Percentiles rank a stretch among this genome's conserved stretches.
These are phyloP conservation scores for Hydroisotoma schaefferi DNA, from an alignment of 2,888 invertebrate species.

Conservation along the genomic window DNA sequence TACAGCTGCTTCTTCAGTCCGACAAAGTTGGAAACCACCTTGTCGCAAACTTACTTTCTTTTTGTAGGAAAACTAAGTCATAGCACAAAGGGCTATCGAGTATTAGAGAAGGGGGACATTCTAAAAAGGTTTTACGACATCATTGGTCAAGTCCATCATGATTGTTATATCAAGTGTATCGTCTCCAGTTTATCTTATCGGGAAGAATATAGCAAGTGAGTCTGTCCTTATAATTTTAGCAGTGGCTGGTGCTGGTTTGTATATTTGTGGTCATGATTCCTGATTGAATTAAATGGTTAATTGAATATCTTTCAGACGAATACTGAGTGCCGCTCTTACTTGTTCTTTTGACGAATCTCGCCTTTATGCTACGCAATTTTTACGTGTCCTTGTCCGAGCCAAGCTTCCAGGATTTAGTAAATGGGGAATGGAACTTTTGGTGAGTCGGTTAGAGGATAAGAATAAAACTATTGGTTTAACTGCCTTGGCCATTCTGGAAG, in stretches of 20 bases:
- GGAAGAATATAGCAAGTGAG: slow-evolving; percentile 49
- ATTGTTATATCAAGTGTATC: slow-evolving; percentile 89
- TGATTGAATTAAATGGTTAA: not conserved
- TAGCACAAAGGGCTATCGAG: slow-evolving; percentile 58
- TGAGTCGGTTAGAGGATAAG: slow-evolving; percentile 78
- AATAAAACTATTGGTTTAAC: slow-evolving; percentile 74
- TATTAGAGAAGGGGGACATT: slow-evolving; percentile 69
- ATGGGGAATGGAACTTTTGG: slow-evolving; percentile 83
- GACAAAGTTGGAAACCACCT: slow-evolving; percentile 78
- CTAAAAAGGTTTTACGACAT: slow-evolving; percentile 36
- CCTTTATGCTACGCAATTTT: slow-evolving; percentile 86
- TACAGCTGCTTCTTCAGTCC: slow-evolving; percentile 86
- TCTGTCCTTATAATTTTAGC: not conserved
- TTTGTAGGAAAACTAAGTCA: slow-evolving; percentile 76
- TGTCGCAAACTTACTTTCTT: slow-evolving; percentile 91
- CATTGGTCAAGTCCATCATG: slow-evolving; percentile 68
- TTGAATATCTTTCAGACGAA: slow-evolving; percentile 53
- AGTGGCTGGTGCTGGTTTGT: not conserved
- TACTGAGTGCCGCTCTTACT: slow-evolving; percentile 57
- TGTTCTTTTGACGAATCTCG: slow-evolving; percentile 59
- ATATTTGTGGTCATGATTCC: not conserved
- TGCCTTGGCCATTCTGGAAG: slow-evolving; percentile 79
- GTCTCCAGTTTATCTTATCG: slow-evolving; percentile 88
- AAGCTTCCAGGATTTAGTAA: slow-evolving; percentile 63
- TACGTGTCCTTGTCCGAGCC: slow-evolving; percentile 78